These are phyloP conservation scores for Rhadinocentrus ornatus DNA, from an alignment of 2,797 vertebrate genomes.

Conservation along the genomic window DNA sequence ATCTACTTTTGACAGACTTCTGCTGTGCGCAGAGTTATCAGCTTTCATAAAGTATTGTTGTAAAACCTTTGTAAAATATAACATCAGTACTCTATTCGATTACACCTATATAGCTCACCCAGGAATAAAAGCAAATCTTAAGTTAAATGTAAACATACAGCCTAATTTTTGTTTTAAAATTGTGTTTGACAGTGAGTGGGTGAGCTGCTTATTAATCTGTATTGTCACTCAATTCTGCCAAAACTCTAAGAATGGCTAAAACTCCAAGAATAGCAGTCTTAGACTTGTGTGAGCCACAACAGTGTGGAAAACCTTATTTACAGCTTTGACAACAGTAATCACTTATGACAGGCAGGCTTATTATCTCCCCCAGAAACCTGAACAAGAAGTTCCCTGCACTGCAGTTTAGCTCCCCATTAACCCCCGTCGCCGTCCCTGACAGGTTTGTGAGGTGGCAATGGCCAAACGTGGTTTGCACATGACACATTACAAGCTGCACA, in stretches of 20 bases:
- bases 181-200: too few species aligned
- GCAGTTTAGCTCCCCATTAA: constrained; percentile 66
- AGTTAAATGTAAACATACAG: not conserved
- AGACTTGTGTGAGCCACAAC: not conserved
- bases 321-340: constrained; percentile 53
- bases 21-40: constrained; percentile 27
- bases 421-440: constrained; percentile 49
- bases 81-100: constrained; percentile 24
- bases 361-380: constrained; percentile 51
- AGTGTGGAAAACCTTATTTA: constrained; percentile 31
- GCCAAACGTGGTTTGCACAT: constrained; percentile 51
- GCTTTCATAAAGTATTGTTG: not conserved
- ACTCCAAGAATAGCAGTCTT: not conserved
- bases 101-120: not conserved
- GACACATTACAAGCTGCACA: constrained; percentile 33
- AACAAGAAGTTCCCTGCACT: constrained; percentile 49
- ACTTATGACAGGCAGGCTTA: constrained; percentile 56
- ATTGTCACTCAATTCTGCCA: not conserved
- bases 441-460: constrained; percentile 44
- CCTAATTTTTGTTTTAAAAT: too few species aligned
- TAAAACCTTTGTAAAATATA: constrained; percentile 29
- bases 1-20: constrained; percentile 39
- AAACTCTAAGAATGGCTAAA: not conserved
- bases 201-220: not conserved
- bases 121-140: not conserved